These are phyloP conservation scores for Drosophila aldrichi DNA, from an alignment of 2,888 invertebrate genomes.

Conservation along the genomic window DNA sequence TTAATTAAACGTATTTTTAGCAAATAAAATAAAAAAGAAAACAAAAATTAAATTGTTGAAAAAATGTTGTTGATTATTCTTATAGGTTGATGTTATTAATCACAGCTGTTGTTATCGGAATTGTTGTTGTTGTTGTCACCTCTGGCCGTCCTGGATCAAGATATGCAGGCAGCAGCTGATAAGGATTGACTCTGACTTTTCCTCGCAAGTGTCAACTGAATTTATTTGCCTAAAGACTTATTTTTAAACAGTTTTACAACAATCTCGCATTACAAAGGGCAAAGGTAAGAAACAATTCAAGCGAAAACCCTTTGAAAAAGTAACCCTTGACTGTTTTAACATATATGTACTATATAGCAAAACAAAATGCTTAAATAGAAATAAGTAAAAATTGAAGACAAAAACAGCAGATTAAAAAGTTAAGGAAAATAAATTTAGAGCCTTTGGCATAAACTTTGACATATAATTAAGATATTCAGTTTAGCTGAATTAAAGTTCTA, in stretches of 20 bases:
- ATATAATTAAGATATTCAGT: too few relatives aligned
- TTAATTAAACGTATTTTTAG: conserved; percentile 14
- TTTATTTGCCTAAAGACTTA: neutral
- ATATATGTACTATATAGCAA: neutral
- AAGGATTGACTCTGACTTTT: conserved; percentile 1
- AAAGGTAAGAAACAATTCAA: neutral
- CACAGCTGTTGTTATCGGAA: neutral
- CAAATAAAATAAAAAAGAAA: conserved; percentile 23
- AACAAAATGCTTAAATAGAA: neutral
- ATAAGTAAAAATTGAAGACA: neutral
- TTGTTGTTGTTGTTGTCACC: conserved; percentile 12
- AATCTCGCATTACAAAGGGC: neutral
- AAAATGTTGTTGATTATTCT: neutral
- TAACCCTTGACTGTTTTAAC: neutral
- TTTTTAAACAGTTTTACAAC: conserved; percentile 5
- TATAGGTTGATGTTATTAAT: neutral
- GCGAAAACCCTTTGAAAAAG: neutral
- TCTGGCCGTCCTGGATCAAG: conserved; percentile 20
- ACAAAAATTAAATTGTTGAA: neutral
- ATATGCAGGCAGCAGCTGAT: conserved; percentile 18
- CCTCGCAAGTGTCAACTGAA: neutral
- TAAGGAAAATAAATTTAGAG: too few relatives aligned
- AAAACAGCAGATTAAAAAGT: too few relatives aligned
- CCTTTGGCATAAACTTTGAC: too few relatives aligned
- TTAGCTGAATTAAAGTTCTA: neutral